Base-by-base conservation (phyloP, 2,888 invertebrate genomes). In the Halictus ligatus region DNA sequence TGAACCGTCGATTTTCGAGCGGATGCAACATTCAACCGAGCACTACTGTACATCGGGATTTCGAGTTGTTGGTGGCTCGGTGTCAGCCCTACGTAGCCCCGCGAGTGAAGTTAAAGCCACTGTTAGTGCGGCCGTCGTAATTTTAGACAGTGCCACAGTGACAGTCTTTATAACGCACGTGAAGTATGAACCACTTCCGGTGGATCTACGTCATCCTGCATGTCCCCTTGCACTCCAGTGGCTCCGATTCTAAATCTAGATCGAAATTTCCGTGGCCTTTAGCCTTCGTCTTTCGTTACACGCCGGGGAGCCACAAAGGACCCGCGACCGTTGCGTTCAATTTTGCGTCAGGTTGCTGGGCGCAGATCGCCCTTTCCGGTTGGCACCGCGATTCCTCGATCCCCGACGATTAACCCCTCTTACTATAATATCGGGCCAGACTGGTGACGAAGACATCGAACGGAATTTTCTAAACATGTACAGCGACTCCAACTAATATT, bases 161-260 rank as follows among this genome's bases (percentile, higher is more conserved):
- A 91, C 91, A 91, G 91, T 91, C 91, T 90, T 91, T 91, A 91
- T 90, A 91, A 91, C 90, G 88, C 89, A 89, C 88, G 91, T 91
- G 91, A 91, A 91, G 91, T 91, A 91, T 91, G 91, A 91, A 91
- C 91, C 90, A 90, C 91, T 91, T 91, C 91, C 91, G 91, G 91
- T 91, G 90, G 91, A 89, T 86, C 90, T 89, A 91, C 91, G 91
- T 91, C 91, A 90, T 86, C 90, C 91, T 77, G 88, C 89, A 80
- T 85, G 85, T 89, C 91, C 91, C 90, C 91, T 87, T 84, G 89
- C 90, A 83, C 90, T 89, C 91, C 91, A 90, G 91, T 86, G 91
- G 86, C 90, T 90, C 91, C 84, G 91, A 91, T 91, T 91, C 91
- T 91, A 91, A 91, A 91, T 91, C 88, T 89, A 90, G 91, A 91